Evolutionary conservation across 2,113 vertebrate species (phyloP).

Genomic region (Macaca nemestrina): DNA sequence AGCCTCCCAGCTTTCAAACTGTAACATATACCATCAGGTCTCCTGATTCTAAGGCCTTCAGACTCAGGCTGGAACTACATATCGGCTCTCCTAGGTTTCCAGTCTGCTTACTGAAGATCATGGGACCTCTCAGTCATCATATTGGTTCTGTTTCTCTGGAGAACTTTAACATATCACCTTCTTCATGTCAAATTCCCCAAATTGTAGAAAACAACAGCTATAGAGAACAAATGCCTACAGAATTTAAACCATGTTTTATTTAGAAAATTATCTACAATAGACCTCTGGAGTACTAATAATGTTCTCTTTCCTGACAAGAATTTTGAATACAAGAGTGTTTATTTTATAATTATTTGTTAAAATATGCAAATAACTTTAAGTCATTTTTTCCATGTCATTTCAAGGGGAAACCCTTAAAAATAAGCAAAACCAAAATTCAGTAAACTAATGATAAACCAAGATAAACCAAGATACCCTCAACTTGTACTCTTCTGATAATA

Average conservation of each 20-base stretch:
- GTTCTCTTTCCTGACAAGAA: neutral
- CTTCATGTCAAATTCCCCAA: neutral
- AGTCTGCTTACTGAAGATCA: neutral
- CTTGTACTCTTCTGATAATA: neutral
- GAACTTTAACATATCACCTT: neutral
- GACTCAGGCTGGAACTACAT: neutral
- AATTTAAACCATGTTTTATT: neutral
- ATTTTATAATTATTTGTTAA: neutral
- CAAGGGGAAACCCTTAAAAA: neutral
- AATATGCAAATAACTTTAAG: neutral
- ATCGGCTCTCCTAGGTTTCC: neutral
- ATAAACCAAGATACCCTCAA: neutral
- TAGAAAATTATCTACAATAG: neutral
- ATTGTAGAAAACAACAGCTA: neutral
- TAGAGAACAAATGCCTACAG: neutral
- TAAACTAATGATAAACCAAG: neutral
- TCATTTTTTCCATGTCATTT: neutral
- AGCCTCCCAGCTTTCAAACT: neutral
- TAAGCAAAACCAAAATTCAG: neutral
- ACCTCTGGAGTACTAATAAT: neutral
- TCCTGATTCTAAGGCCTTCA: neutral
- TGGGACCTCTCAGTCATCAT: neutral
- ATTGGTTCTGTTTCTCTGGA: neutral
- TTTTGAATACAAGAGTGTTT: neutral
- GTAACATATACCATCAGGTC: neutral